Evolutionary conservation across 2,888 invertebrate species (phyloP), one percentile per base, ranked within the genome.

Genomic region (Blera fallax): DNA sequence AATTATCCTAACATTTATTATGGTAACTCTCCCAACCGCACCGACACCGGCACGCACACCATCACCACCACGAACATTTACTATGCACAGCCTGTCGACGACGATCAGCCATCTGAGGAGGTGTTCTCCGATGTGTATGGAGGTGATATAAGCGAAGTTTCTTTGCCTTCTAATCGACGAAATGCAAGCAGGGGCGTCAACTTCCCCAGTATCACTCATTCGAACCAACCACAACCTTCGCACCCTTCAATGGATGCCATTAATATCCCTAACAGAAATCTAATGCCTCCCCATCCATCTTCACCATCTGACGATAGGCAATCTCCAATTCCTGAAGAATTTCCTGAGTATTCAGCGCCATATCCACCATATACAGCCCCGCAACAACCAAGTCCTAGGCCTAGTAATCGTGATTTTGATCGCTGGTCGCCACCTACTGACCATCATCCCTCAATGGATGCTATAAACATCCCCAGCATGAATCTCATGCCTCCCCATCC

Each of bases 41-140:
- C 84, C 21, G 8, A 52, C 14, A 82, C 79, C 56, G 50, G 83
- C 24, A 67, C 84, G 7, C n/a, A 52, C 56, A 43, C 74, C 11
- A 69, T 48, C 56, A 43, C 74, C 11, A 69, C 82, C 1, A 88
- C 87, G 16, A 87, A 85, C 2, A 84, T 89, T 65, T 90, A 90
- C 70, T 90, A 90, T 77, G 90, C 91, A 24, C 89, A 90, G 76
- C 91, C 91, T 8, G 89, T 89, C 60, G 89, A 88, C 18, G 89
- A 89, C n/a, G 87, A 89, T 43, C 88, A 89, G 72, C 79, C 88
- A 69, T 88, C 88, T 1, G 81, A 88, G 34, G 89, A 89, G 64
- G 69, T 88, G 3, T 89, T 89, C 83, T 48, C 50, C 1, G 73
- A 87, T 58, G 52, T 87, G 3, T 43, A 54, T 29, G 88, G 87